These are phyloP conservation scores for Pandion haliaetus DNA, from an alignment of 2,113 vertebrate species.

Conservation along the genomic window DNA sequence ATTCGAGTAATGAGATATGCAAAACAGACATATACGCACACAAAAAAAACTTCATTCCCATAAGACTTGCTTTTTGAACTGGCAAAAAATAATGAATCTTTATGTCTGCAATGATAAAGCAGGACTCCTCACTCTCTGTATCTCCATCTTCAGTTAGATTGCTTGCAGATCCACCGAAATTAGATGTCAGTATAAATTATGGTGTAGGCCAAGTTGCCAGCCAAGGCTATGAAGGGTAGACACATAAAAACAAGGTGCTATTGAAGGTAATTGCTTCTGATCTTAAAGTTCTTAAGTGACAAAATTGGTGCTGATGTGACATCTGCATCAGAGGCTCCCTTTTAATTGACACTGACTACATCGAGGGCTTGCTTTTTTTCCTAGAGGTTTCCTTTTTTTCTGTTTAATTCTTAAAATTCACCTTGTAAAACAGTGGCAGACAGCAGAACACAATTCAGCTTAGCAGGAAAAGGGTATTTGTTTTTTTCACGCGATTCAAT, in stretches of 20 bases:
- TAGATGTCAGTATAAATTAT: conserved; percentile 95
- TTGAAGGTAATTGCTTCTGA: conserved; percentile 86
- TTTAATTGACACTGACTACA: conserved; percentile 78
- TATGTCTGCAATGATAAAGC: conserved; percentile 73
- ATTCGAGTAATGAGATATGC: conserved; percentile 74
- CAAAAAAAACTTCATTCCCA: conserved; percentile 3
- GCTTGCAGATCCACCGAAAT: conserved; percentile 87
- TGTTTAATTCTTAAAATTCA: conserved; percentile 50
- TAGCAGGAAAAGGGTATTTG: neutral
- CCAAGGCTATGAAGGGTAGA: conserved; percentile 76
- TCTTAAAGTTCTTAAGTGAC: conserved; percentile 80
- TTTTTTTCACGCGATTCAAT: neutral
- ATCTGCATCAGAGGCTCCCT: conserved; percentile 78
- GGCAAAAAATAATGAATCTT: conserved; percentile 80
- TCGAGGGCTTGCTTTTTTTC: neutral
- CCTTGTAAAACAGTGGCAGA: neutral
- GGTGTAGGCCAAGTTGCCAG: conserved; percentile 74
- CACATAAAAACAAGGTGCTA: conserved; percentile 82
- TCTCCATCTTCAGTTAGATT: conserved; percentile 82
- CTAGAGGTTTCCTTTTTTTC: conserved; percentile 24
- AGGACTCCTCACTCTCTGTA: conserved; percentile 71
- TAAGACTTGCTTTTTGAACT: conserved; percentile 66
- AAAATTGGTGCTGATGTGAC: conserved; percentile 86
- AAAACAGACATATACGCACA: neutral
- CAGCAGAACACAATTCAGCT: neutral